phyloP scores from a whole-genome alignment of 2,797 vertebrate species.

The Philypnodon macrostomus region DNA sequence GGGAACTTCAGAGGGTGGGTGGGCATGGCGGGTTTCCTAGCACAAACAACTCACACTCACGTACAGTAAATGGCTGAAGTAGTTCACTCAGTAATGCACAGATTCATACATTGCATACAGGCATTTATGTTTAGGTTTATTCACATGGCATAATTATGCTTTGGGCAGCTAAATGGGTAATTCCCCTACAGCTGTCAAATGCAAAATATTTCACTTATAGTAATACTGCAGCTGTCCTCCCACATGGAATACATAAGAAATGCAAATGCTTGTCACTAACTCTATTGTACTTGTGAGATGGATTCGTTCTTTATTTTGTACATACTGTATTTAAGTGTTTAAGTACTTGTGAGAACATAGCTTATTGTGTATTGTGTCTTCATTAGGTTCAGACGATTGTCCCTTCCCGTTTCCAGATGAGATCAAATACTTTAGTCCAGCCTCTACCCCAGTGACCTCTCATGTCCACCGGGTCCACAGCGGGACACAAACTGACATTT shows the following conservation, averaged over 20 bases:
- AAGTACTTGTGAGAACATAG: neutral
- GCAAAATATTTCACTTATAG: conserved; percentile 56
- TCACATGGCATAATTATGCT: neutral
- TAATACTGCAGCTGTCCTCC: conserved; percentile 48
- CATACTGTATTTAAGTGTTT: too few species aligned
- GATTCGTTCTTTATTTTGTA: too few species aligned
- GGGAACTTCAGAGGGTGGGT: conserved; percentile 79
- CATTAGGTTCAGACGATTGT: conserved; percentile 82
- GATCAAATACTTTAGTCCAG: conserved; percentile 79
- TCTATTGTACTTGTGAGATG: too few species aligned
- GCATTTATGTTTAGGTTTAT: neutral
- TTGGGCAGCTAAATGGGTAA: conserved; percentile 30
- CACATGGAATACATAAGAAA: neutral
- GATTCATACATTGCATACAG: neutral
- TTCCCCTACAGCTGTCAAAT: conserved; percentile 56
- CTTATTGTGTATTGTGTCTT: neutral
- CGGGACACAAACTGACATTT: conserved; percentile 86
- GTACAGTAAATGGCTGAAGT: conserved; percentile 3
- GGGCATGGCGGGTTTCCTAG: conserved; percentile 20
- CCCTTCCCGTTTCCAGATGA: conserved; percentile 82
- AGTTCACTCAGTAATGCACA: neutral
- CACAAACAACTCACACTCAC: neutral
- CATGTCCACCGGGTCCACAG: conserved; percentile 73
- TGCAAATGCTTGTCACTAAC: too few species aligned
- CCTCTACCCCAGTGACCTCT: conserved; percentile 79